These are phyloP conservation scores for Spodoptera picta DNA, from an alignment of 2,888 invertebrate genomes.

Conservation along the genomic window DNA sequence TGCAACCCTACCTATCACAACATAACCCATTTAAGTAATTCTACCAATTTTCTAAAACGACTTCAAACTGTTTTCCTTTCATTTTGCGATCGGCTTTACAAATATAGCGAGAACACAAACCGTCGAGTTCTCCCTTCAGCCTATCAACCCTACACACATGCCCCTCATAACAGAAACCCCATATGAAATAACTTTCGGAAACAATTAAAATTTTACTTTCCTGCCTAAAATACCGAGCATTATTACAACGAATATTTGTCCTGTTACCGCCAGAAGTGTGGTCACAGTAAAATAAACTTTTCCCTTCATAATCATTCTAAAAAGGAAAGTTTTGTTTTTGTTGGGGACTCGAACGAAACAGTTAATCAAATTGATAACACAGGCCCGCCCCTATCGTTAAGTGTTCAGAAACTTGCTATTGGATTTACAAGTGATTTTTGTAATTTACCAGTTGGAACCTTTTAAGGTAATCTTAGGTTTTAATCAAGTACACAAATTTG, in stretches of 20 bases:
- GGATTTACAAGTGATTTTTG: not conserved
- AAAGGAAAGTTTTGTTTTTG: constrained; percentile 35
- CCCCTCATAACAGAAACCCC: constrained; percentile 30
- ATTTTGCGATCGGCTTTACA: constrained; percentile 36
- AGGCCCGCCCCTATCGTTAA: constrained; percentile 2
- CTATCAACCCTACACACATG: constrained; percentile 20
- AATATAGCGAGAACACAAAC: constrained; percentile 24
- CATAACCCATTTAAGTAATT: constrained; percentile 18
- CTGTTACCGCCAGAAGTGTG: constrained; percentile 54
- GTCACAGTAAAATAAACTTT: constrained; percentile 64
- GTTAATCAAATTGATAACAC: constrained; percentile 31
- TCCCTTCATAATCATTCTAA: constrained; percentile 49
- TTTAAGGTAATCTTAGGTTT: not conserved
- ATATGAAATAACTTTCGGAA: constrained; percentile 56
- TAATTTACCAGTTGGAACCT: not conserved
- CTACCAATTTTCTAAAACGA: constrained; percentile 24
- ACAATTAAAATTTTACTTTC: constrained; percentile 57
- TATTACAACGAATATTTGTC: constrained; percentile 54
- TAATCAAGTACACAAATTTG: no score
- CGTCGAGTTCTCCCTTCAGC: constrained; percentile 7
- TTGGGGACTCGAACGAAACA: constrained; percentile 8
- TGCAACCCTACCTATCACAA: constrained; percentile 20
- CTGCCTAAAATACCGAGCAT: constrained; percentile 43
- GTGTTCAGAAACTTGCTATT: constrained; percentile 1
- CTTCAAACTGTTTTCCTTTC: constrained; percentile 33